Base-by-base conservation (phyloP, 1,140 invertebrate species). In the Pseudomyrmex flavicornis region DNA sequence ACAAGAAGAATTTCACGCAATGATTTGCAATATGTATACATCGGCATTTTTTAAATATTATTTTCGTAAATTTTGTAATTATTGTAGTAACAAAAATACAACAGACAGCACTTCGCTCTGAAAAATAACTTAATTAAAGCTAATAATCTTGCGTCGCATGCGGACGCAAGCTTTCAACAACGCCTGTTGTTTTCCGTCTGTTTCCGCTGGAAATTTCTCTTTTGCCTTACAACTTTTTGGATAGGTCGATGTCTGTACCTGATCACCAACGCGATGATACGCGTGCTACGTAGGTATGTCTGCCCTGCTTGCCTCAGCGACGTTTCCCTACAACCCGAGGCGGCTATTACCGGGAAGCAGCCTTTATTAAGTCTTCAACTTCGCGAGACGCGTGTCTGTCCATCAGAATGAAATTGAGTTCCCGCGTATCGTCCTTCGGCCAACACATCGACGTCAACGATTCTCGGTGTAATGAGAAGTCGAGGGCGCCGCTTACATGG, bases 331-430 rank as follows among this genome's bases (percentile, higher is more conserved):
- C 46, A 56, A 50, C 54, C 35, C 22, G 20, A 44, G 70, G 56
- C 72, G 58, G 54, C 76, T 85, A 85, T 89, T 85, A 86, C 83
- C 76, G 82, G 88, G 89, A 85, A 89, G 91, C 90, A 92, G 87
- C 89, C 83, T 89, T 93, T 93, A 93, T 92, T 91, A 92, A 93
- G 92, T 91, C 91, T 91, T 93, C 87, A 92, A 80, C 86, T 88
- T 88, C 66, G 83, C 84, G 84, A 85, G 83, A 90, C 88, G 89
- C 87, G 90, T 92, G 90, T 87, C 90, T 86, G 91, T 93, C 92
- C 89, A 90, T 92, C 91, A 92, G 76, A 72, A 74, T 76, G 69
- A 86, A 89, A 90, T 89, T 88, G 87, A 89, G 84, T 83, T 86
- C 62, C 80, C 58, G 75, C 73, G 63, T 17, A 83, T 79, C 58